A percentile compares a stretch with the other conserved stretches of the same genome.
These are phyloP conservation scores for Streblospio benedicti DNA, from an alignment of 1,140 invertebrate genomes.

Conservation along the genomic window DNA sequence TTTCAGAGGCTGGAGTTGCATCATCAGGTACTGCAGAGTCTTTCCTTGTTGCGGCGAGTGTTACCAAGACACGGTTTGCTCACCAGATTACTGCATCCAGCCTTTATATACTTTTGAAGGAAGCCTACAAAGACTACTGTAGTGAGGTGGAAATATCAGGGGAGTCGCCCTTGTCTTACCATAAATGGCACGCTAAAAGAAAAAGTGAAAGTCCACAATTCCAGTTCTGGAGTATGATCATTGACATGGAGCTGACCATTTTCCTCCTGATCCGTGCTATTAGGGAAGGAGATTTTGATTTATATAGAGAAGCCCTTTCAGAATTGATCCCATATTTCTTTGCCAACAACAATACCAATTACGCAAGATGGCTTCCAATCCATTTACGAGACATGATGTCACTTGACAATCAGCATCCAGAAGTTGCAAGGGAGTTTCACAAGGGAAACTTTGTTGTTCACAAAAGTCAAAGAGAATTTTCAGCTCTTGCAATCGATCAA, in stretches of 20 bases:
- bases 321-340: slow-evolving; percentile 20
- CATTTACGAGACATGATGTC: slow-evolving; percentile 16
- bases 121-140: background rate
- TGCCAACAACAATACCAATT: slow-evolving; percentile 15
- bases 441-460: background rate
- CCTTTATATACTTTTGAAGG: background rate
- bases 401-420: slow-evolving; percentile 14
- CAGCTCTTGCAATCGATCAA: slow-evolving; percentile 21
- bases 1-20: too few relatives aligned
- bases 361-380: slow-evolving; percentile 20
- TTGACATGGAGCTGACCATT: background rate
- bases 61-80: background rate
- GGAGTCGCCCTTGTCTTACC: too few relatives aligned
- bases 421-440: background rate
- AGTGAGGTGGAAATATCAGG: background rate
- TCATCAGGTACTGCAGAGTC: background rate
- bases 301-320: background rate
- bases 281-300: background rate
- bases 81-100: background rate
- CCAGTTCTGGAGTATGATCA: background rate
- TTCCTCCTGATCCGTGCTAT: background rate
- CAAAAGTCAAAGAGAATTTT: slow-evolving; percentile 18
- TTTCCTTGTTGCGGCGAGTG: background rate
- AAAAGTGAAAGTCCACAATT: background rate
- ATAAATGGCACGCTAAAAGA: background rate